Base-by-base conservation (phyloP, 2,888 invertebrate species). In the Sarcophaga rosellei region DNA sequence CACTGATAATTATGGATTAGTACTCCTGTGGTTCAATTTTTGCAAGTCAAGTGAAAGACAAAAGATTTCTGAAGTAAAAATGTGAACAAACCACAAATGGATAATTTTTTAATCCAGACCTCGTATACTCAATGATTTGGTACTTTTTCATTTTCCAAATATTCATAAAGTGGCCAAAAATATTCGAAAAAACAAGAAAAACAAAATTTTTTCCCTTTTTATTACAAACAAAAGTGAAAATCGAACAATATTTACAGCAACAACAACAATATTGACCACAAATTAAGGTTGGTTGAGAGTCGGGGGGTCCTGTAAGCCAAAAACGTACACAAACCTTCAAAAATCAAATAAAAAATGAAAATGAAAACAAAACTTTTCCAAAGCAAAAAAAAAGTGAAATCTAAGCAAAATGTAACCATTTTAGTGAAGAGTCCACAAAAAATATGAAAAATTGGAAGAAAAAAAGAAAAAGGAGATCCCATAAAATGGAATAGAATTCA, bases 351-450 rank as follows among this genome's bases (percentile, higher is more conserved):
- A 59, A 45, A 57, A 53, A 17, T 15, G 53, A 10, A 35, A 35
- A 35, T 2, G 10, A 35, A 35, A 35, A 35, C n/a, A 69, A 23
- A 47, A n/a, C 47, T 61, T 44, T 59, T 25, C 44, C 25, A 15
- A 12, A 0, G 8, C 65, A 76, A 74, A 82, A 81, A 86, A 86
- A n/a, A n/a, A n/a, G 77, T 79, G 72, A 85, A 85, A 85, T 72
- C 79, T 76, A 81, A 81, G 66, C 82, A 62, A 83, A 86, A 83
- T 83, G 81, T 78, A 66, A 81, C 74, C 77, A 66, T 86, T 81
- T n/a, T 63, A 63, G 45, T 76, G 15, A 45, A 20, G 3, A 77
- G 5, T 44, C 20, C 59, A 17, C 45, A 47, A 70, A 61, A 35
- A 45, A 15, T 44, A 63, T 45, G 12, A 62, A 21, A 73, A 63